Base-by-base conservation (phyloP, 2,113 vertebrate species). In the Dicerorhinus sumatrensis region DNA sequence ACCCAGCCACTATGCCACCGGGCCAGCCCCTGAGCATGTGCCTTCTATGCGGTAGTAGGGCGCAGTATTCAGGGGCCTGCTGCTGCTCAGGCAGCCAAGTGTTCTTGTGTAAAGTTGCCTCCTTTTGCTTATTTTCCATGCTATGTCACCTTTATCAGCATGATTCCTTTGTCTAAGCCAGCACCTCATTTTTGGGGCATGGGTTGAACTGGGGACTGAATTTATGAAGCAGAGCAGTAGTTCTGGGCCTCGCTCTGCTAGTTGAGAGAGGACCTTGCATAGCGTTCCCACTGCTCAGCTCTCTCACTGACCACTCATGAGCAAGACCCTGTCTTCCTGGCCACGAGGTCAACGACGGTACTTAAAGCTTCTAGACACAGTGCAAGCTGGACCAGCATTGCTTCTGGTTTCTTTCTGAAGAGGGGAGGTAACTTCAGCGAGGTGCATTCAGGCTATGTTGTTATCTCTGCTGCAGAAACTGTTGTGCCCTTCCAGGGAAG, bases 71-170 rank as follows among this genome's bases (percentile, higher is more conserved):
- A 7, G 9, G 6, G 60, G 54, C 18, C 54, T 54, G 1, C 63
- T 2, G 8, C 72, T 18, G 36, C 48, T 42, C 5, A 4, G 60
- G 93, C 36, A 4, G 46, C 36, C 3, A 0, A 0, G 13, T 10
- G 70, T 54, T 75, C 27, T 18, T 67, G 17, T 13, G 2, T 14
- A 14, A 62, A 20, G 20, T 33, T 8, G 23, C 36, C 36, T 29
- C 31, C 54, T 77, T 5, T 1, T 20, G 11, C 67, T 85, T 7
- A 51, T 29, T 72, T 79, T 39, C 39, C 83, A 2, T 29, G 5
- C 86, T 33, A 3, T 13, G 51, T 33, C 21, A 33, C 77, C 27
- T 56, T 42, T 23, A 3, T 62, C 33, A 39, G 60, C 84, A n/a
- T 62, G 5, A 29, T 20, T 23, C 27, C 75, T 56, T n/a, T 65